Evolutionary conservation across 1,140 invertebrate genomes (phyloP), one percentile per base, ranked within the genome.

Genomic region (Bombus breviceps): DNA sequence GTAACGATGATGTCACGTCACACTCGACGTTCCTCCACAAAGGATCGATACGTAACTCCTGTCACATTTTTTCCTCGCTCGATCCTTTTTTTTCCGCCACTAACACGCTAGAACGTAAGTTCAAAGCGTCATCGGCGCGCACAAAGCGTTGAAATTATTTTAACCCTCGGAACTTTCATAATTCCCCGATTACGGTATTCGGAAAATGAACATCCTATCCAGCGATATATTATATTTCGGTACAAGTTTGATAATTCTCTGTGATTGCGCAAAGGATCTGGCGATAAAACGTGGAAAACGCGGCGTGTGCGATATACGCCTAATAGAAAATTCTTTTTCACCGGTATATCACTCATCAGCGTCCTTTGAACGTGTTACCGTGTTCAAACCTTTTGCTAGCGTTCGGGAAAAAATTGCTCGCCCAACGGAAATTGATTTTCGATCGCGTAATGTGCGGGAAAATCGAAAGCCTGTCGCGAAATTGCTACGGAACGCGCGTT

Each of bases 241-340:
- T 2, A 18, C 22, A 84, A 78, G 69, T 78, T 77, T 37, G 28
- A 53, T 53, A 53, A 53, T 28, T 15, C 34, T 5, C 72, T 76
- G 32, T 18, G 71, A 76, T 81, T 74, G 32, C 69, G 39, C 66
- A n/a, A 28, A 72, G 79, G 1, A 72, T 18, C n/a, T 15, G 68
- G 37, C 28, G 18, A n/a, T 72, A 80, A 80, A 68, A 22, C 78
- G 28, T 43, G 78, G 9, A 12, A 25, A 57, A 22, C 47, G 13
- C 8, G 43, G 6, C 39, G 22, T 10, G 34, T 41, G n/a, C 41
- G 25, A 62, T 43, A 57, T 10, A 41, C 3, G 69, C 53, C 39
- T 83, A 74, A 83, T 76, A 76, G 73, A 83, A 76, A 37, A 76
- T 66, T 76, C 62, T 76, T 76, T 76, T 83, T 76, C 41, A 32